These are phyloP conservation scores for Camponotus vicinus DNA, from an alignment of 1,140 invertebrate genomes.

Conservation along the genomic window DNA sequence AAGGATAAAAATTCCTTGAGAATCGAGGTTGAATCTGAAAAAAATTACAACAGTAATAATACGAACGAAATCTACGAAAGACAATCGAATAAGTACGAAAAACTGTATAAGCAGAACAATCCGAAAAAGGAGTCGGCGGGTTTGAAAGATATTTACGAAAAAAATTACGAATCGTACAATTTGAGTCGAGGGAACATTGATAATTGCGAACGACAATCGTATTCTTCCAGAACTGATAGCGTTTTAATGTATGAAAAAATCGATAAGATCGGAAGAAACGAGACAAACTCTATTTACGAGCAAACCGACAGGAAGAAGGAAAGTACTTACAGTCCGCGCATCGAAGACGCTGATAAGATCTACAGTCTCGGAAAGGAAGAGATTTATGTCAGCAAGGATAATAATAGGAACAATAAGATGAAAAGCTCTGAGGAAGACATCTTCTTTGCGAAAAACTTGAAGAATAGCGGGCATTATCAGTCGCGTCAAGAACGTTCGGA, in stretches of 20 bases:
- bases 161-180: slow-evolving; percentile 67
- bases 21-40: slow-evolving; percentile 24
- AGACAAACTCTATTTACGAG: slow-evolving; percentile 77
- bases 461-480: slow-evolving; percentile 36
- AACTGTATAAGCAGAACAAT: slow-evolving; percentile 41
- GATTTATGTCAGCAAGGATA: slow-evolving; percentile 68
- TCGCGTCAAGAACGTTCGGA: slow-evolving; percentile 29
- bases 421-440: slow-evolving; percentile 70
- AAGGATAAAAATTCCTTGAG: slow-evolving; percentile 19
- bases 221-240: background rate
- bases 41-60: slow-evolving; percentile 62
- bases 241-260: slow-evolving; percentile 58
- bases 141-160: slow-evolving; percentile 65
- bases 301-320: slow-evolving; percentile 59
- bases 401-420: slow-evolving; percentile 52
- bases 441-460: slow-evolving; percentile 64
- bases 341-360: slow-evolving; percentile 84
- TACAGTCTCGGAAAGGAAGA: slow-evolving; percentile 78
- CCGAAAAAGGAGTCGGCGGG: slow-evolving; percentile 26
- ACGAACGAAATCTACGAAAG: slow-evolving; percentile 50
- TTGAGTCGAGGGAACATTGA: slow-evolving; percentile 15
- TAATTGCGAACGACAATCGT: slow-evolving; percentile 19
- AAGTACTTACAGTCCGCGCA: slow-evolving; percentile 76
- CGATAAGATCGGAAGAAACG: slow-evolving; percentile 49
- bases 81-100: slow-evolving; percentile 74